Evolutionary conservation across 2,113 vertebrate species (phyloP).

Genomic region (Epinephelus fuscoguttatus): DNA sequence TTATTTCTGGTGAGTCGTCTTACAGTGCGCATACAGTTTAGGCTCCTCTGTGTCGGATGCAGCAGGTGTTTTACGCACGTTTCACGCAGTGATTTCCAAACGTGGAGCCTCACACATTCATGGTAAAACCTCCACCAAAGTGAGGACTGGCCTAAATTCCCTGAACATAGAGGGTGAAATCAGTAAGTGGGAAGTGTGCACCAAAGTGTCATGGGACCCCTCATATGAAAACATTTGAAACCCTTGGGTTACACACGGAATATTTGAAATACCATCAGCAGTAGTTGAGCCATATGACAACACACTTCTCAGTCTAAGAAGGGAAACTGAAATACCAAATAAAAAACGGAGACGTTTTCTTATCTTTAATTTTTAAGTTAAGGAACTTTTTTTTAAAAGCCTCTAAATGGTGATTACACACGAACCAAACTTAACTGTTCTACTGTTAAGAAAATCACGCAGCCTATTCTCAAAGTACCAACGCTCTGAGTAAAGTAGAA

Average conservation of each 20-base stretch:
- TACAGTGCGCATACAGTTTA: neutral
- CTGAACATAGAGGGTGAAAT: neutral
- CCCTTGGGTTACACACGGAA: neutral
- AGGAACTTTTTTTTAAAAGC: neutral
- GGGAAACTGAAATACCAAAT: neutral
- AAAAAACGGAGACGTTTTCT: constrained; percentile 10
- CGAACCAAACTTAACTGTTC: neutral
- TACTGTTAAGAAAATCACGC: neutral
- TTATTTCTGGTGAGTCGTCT: constrained; percentile 48
- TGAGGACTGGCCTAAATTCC: neutral
- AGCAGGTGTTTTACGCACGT: constrained; percentile 27
- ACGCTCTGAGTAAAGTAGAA: neutral
- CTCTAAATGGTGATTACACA: neutral
- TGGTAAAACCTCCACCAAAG: neutral
- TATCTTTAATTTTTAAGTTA: neutral
- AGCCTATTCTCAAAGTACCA: neutral
- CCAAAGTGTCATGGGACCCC: neutral
- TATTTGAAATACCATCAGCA: neutral
- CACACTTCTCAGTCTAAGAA: neutral
- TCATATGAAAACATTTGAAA: neutral
- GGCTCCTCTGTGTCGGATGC: neutral
- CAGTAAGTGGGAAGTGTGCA: neutral
- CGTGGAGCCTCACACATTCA: neutral
- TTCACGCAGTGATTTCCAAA: neutral
- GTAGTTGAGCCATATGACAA: neutral